Conservation (phyloP, 2,113 vertebrate genomes). For the Phyllostomus hastatus region DNA sequence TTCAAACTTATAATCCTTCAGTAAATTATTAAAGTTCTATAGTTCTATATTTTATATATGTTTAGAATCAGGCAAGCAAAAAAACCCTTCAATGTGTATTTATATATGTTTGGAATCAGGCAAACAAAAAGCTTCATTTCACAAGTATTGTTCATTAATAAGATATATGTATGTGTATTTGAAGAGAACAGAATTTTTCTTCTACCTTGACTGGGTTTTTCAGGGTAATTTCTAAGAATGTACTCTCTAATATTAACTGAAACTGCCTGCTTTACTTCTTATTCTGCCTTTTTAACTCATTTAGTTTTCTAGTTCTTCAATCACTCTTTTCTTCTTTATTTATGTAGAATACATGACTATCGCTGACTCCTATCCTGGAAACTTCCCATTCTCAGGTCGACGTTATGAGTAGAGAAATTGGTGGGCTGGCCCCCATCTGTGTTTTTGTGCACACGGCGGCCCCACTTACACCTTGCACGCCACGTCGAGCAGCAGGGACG, state of each 20-base stretch:
- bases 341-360: not conserved
- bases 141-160: not conserved
- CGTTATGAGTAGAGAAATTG: not conserved
- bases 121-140: not conserved
- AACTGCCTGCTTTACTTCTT: not conserved
- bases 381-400: not conserved
- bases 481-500: constrained; percentile 93
- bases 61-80: constrained; percentile 8
- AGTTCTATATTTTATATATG: not conserved
- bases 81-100: not conserved
- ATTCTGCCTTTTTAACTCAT: not conserved
- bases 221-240: not conserved
- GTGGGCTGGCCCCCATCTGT: fast-evolving
- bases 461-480: constrained; percentile 95
- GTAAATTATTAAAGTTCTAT: not conserved
- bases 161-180: not conserved
- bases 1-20: not conserved
- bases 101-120: not conserved
- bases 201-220: not conserved
- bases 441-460: fast-evolving
- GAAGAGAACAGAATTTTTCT: not conserved
- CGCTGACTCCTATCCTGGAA: not conserved
- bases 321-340: not conserved
- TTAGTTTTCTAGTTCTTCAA: not conserved
- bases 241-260: not conserved